These are phyloP conservation scores for Agonopterix heracliana DNA, from an alignment of 2,888 invertebrate genomes.

Conservation along the genomic window DNA sequence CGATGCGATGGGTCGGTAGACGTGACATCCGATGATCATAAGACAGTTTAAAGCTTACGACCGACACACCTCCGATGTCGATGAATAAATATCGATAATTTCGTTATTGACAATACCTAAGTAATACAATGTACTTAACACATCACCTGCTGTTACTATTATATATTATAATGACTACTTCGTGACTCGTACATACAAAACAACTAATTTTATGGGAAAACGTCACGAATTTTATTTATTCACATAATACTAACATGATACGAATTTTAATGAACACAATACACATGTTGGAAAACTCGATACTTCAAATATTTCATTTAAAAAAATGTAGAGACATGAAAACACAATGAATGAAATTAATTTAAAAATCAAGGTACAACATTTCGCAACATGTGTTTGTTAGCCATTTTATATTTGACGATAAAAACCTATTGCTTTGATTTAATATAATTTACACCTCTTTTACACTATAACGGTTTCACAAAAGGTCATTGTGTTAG, in stretches of 20 bases:
- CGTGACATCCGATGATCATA: conserved; percentile 21
- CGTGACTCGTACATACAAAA: conserved; percentile 35
- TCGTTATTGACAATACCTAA: conserved; percentile 5
- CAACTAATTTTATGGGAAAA: conserved; percentile 5
- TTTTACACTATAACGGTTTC: too few species aligned
- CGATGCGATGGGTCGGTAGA: conserved; percentile 20
- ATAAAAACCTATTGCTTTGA: not conserved
- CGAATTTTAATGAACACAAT: conserved; percentile 1
- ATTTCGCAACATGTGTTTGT: not conserved
- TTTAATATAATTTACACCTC: not conserved
- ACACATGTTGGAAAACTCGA: conserved; percentile 1
- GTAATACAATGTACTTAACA: conserved; percentile 25
- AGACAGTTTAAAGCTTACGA: conserved; percentile 25
- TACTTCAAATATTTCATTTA: not conserved
- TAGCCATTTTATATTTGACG: not conserved
- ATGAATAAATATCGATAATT: conserved; percentile 10
- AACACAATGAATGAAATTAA: not conserved
- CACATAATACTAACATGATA: not conserved
- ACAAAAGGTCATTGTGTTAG: too few species aligned
- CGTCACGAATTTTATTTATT: conserved; percentile 12
- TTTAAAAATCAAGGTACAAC: not conserved
- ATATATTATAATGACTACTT: conserved; percentile 46
- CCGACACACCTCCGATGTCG: conserved; percentile 13
- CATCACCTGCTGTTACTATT: conserved; percentile 23
- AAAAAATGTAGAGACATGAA: not conserved